These are phyloP conservation scores for Tetragonula carbonaria DNA, from an alignment of 2,888 invertebrate genomes.

Conservation along the genomic window DNA sequence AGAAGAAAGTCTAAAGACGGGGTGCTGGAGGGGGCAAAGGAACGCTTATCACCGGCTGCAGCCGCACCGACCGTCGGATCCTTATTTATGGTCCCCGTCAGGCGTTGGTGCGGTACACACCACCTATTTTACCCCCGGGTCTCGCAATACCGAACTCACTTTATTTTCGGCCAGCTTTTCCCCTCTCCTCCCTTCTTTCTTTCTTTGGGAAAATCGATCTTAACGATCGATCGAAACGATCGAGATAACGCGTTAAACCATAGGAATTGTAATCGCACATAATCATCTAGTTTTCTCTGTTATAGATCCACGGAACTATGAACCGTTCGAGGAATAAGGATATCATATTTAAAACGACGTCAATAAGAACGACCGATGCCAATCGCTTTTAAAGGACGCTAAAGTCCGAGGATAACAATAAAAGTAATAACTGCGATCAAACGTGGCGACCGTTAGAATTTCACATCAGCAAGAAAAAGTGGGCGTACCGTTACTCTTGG, in stretches of 20 bases:
- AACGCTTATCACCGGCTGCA: conserved; percentile 82
- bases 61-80: conserved; percentile 82
- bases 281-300: no score
- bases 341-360: not conserved
- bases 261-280: not conserved
- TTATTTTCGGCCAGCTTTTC: conserved; percentile 70
- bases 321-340: not conserved
- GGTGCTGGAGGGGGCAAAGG: conserved; percentile 67
- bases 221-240: conserved; percentile 20
- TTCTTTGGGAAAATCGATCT: conserved; percentile 63
- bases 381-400: no score
- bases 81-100: conserved; percentile 82
- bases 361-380: no score
- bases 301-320: not conserved
- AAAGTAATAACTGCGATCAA: no score
- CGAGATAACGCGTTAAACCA: conserved; percentile 21
- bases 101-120: conserved; percentile 72
- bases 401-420: no score
- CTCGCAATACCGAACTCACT: conserved; percentile 70
- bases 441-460: no score
- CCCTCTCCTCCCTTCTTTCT: not conserved
- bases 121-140: conserved; percentile 75
- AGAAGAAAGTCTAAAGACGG: conserved; percentile 67
- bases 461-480: no score
- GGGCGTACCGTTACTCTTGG: no score